Evolutionary conservation across 2,888 invertebrate genomes (phyloP).

Genomic region (Acleris literana): DNA sequence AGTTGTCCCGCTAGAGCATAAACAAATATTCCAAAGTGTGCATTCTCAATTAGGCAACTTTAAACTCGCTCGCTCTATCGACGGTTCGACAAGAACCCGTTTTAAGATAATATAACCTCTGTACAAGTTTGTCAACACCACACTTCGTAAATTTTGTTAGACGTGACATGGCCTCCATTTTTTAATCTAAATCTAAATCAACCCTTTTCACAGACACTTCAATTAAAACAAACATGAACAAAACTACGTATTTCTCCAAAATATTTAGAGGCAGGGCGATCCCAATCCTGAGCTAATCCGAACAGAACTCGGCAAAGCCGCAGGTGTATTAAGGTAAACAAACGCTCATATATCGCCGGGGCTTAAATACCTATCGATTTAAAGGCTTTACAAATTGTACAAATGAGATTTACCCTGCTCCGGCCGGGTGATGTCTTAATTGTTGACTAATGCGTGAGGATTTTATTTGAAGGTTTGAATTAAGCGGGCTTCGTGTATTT

Average conservation of each 20-base stretch:
- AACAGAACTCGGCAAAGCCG: conserved; percentile 20
- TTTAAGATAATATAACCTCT: too few relatives aligned
- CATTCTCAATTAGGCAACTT: too few relatives aligned
- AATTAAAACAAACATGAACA: not conserved
- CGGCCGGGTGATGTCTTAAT: conserved; percentile 32
- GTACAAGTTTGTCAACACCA: too few relatives aligned
- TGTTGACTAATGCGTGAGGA: conserved; percentile 33
- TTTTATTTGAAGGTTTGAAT: conserved; percentile 20
- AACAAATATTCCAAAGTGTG: too few relatives aligned
- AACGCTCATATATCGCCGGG: conserved; percentile 36
- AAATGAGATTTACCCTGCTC: conserved; percentile 37
- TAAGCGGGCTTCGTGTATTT: conserved; percentile 9
- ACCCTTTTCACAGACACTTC: not conserved
- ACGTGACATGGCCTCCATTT: too few relatives aligned
- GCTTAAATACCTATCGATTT: conserved; percentile 38
- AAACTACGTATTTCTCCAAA: conserved; percentile 6
- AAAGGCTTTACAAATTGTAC: conserved; percentile 36
- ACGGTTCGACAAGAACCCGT: too few relatives aligned
- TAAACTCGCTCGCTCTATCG: too few relatives aligned
- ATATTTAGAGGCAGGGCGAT: conserved; percentile 1
- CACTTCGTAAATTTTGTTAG: too few relatives aligned
- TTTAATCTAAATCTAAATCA: not conserved
- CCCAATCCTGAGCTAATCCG: conserved; percentile 13
- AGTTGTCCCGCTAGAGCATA: too few relatives aligned
- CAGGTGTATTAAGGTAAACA: conserved; percentile 36